phyloP scores from a whole-genome alignment of 2,888 invertebrate species.

The Lutraria lutraria region DNA sequence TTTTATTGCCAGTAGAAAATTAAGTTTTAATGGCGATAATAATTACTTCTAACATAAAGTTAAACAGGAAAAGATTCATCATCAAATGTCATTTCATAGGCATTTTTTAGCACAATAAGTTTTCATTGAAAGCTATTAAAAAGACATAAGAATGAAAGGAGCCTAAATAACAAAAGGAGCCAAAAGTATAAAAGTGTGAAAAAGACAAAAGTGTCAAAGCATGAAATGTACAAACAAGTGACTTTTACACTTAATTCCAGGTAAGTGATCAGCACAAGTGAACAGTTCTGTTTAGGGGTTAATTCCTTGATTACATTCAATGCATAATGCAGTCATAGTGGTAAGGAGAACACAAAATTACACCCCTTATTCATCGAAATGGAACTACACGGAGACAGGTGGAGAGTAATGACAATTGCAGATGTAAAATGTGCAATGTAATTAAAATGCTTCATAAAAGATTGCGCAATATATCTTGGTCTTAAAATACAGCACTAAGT shows the following conservation, averaged over 20 bases:
- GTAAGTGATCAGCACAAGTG: background rate
- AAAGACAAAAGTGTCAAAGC: background rate
- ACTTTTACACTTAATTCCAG: background rate
- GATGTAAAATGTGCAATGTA: constrained; percentile 2
- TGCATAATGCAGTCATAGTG: background rate
- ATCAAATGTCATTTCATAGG: too few species aligned
- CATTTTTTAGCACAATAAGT: too few species aligned
- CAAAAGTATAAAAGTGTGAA: background rate
- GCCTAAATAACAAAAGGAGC: background rate
- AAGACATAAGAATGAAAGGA: background rate
- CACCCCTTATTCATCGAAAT: background rate
- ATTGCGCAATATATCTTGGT: background rate
- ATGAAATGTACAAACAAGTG: background rate
- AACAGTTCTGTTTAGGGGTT: background rate
- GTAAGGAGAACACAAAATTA: background rate
- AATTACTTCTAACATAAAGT: too few species aligned
- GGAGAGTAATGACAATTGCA: background rate
- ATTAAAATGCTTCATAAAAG: constrained; percentile 16
- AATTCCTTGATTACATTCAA: constrained; percentile 14
- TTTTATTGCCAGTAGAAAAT: too few species aligned
- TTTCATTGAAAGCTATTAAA: background rate
- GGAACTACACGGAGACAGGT: background rate
- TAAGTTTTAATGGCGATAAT: too few species aligned
- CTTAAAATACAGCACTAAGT: background rate
- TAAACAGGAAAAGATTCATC: too few species aligned